phyloP scores from a whole-genome alignment of 1,140 invertebrate species.

The Brachionus plicatilis region DNA sequence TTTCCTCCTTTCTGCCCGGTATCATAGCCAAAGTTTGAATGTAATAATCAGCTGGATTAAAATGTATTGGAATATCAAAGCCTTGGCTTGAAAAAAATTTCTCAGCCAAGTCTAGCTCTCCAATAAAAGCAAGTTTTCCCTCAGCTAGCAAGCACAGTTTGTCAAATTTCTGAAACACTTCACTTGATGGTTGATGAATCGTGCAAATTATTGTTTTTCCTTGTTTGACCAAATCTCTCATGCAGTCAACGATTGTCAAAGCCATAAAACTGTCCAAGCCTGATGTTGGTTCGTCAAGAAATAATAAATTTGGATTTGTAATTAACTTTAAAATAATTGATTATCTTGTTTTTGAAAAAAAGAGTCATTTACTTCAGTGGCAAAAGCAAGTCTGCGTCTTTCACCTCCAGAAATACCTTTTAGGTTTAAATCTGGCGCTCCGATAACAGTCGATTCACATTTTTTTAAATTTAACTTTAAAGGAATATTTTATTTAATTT shows the following conservation, averaged over 20 bases:
- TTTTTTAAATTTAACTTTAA: conserved; percentile 35
- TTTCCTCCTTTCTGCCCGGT: conserved; percentile 70
- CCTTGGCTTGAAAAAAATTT: conserved; percentile 45
- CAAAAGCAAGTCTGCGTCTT: conserved; percentile 87
- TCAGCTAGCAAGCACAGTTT: conserved; percentile 15
- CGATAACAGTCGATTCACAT: conserved; percentile 17
- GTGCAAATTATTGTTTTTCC: conserved; percentile 88
- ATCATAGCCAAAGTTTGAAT: conserved; percentile 62
- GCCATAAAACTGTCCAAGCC: conserved; percentile 77
- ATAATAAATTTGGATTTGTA: conserved; percentile 86
- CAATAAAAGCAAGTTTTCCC: conserved; percentile 18
- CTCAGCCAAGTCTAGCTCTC: not conserved
- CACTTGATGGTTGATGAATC: conserved; percentile 91
- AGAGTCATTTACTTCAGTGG: conserved; percentile 67
- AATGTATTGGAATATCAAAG: conserved; percentile 43
- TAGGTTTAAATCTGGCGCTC: conserved; percentile 56
- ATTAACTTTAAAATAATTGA: conserved; percentile 57
- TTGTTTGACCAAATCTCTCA: conserved; percentile 63
- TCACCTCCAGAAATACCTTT: conserved; percentile 94
- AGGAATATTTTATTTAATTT: not conserved
- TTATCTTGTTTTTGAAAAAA: not conserved
- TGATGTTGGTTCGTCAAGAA: conserved; percentile 73
- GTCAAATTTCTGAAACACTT: conserved; percentile 85
- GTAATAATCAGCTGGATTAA: conserved; percentile 40
- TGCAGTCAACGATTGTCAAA: conserved; percentile 75